These are phyloP conservation scores for Neolamprologus caudopunctatus DNA, from an alignment of 2,113 vertebrate species.

Conservation along the genomic window DNA sequence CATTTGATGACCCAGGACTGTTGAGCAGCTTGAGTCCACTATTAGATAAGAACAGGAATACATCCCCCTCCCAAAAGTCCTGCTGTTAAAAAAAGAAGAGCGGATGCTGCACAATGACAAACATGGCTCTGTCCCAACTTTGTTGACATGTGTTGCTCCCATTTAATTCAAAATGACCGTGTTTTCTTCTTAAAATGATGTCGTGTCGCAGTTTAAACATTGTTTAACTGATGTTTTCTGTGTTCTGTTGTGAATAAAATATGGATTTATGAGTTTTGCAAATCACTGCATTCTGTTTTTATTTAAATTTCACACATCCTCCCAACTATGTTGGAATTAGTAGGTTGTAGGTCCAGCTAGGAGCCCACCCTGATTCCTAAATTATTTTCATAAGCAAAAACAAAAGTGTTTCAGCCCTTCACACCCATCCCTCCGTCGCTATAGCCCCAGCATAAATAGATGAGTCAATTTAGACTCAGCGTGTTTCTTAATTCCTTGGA, in stretches of 20 bases:
- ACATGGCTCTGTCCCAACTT: not conserved
- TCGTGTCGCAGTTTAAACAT: not conserved
- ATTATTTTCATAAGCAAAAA: not conserved
- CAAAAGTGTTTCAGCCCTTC: not conserved
- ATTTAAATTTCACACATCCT: not conserved
- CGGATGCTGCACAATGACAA: not conserved
- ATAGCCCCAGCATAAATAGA: not conserved
- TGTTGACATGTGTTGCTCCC: not conserved
- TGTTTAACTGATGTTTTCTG: not conserved
- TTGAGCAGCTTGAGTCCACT: not conserved
- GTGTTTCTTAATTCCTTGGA: not conserved
- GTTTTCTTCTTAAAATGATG: not conserved
- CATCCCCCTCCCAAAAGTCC: not conserved
- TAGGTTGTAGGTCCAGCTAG: not conserved
- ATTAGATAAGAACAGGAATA: not conserved
- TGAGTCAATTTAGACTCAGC: not conserved
- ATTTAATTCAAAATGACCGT: not conserved
- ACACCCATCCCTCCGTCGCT: not conserved
- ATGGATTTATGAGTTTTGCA: not conserved
- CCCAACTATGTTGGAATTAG: not conserved
- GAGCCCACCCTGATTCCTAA: not conserved
- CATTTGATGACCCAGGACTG: not conserved
- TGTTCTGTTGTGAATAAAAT: not conserved
- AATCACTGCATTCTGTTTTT: not conserved
- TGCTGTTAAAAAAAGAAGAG: not conserved